phyloP scores from a whole-genome alignment of 1,140 invertebrate species.

The Vollenhovia emeryi region DNA sequence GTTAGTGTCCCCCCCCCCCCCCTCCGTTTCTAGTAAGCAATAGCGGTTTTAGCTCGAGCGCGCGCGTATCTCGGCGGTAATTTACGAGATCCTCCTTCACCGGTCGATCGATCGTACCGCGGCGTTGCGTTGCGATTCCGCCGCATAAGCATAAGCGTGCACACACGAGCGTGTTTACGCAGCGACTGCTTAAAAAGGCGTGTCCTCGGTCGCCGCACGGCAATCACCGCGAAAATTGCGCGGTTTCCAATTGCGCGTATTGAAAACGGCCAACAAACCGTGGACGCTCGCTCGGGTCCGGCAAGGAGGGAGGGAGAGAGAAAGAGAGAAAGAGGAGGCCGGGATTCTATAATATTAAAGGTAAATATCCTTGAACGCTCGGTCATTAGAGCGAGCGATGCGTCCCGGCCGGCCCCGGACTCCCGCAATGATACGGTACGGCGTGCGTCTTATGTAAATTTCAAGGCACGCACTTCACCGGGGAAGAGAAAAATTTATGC shows the following conservation, averaged over 20 bases:
- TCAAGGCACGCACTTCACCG: conserved; percentile 75
- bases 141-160: conserved; percentile 35
- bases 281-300: conserved; percentile 37
- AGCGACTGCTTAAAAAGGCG: conserved; percentile 58
- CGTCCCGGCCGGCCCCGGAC: conserved; percentile 64
- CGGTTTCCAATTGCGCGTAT: conserved; percentile 69
- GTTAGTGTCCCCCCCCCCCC: no score
- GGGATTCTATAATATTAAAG: conserved; percentile 81
- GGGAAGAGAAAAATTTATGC: conserved; percentile 80
- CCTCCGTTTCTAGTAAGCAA: background rate
- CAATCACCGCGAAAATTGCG: conserved; percentile 66
- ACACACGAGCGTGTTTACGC: conserved; percentile 51
- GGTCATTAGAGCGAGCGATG: conserved; percentile 82
- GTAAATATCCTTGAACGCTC: conserved; percentile 82
- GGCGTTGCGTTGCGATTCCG: conserved; percentile 34
- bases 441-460: conserved; percentile 82
- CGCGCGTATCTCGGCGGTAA: conserved; percentile 25
- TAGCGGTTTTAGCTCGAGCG: background rate
- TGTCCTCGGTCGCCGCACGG: conserved; percentile 46
- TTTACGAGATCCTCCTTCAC: conserved; percentile 41
- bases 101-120: conserved; percentile 31
- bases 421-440: conserved; percentile 77
- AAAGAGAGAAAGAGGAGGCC: background rate
- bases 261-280: conserved; percentile 67
- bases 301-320: background rate